A percentile compares a stretch with the other conserved stretches of the same genome.
Conservation (phyloP, 2,113 vertebrate species). For the Guaruba guarouba region DNA sequence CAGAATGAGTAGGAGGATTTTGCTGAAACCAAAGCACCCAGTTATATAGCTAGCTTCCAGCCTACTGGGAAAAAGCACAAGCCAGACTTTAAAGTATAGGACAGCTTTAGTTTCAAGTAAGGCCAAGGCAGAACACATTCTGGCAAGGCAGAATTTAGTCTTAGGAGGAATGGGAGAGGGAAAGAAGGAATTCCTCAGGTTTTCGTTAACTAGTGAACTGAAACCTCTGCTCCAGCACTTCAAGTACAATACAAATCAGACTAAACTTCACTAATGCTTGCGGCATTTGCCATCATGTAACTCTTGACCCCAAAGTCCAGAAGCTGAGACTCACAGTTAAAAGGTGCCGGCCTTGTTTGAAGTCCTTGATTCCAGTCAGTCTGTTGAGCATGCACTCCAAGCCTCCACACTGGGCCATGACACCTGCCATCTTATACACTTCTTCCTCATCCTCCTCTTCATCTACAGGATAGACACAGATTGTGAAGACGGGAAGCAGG, state of each 20-base stretch:
- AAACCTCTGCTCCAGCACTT: not conserved
- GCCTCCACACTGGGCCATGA: constrained; percentile 97
- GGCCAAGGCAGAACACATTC: not conserved
- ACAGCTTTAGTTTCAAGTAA: not conserved
- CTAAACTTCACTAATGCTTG: not conserved
- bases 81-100: not conserved
- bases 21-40: not conserved
- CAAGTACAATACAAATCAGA: not conserved
- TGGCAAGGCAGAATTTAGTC: not conserved
- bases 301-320: not conserved
- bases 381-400: constrained; percentile 96
- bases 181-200: not conserved
- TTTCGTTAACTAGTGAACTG: not conserved
- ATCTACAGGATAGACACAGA: constrained; percentile 75
- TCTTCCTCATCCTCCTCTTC: constrained; percentile 99
- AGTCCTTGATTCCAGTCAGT: constrained; percentile 95
- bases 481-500: not conserved
- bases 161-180: not conserved
- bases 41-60: not conserved
- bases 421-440: constrained; percentile 97
- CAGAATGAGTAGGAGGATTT: not conserved
- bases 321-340: constrained; percentile 83
- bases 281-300: accelerated
- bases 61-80: not conserved
- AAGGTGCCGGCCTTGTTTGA: constrained; percentile 96